phyloP scores from a whole-genome alignment of 2,113 vertebrate species.

The Cyanoderma ruficeps region DNA sequence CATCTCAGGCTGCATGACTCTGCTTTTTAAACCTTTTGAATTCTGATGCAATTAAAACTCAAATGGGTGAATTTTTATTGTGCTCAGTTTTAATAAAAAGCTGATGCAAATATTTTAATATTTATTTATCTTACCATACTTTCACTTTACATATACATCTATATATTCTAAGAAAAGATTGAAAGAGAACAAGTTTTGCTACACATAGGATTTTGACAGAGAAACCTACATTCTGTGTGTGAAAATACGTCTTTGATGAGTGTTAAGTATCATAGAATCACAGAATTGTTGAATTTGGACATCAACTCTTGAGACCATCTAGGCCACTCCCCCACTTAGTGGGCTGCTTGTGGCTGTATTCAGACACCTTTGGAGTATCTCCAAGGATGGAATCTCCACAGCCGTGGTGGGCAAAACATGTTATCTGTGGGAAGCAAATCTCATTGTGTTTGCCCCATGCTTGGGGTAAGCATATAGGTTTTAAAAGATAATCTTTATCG shows the following conservation, averaged over 20 bases:
- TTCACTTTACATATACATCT: not conserved
- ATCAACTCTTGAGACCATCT: not conserved
- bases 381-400: not conserved
- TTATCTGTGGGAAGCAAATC: not conserved
- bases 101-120: not conserved
- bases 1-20: not conserved
- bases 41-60: not conserved
- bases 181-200: not conserved
- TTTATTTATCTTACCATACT: not conserved
- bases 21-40: not conserved
- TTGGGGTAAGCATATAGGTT: not conserved
- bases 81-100: not conserved
- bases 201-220: not conserved
- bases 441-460: not conserved
- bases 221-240: not conserved
- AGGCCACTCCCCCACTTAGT: not conserved
- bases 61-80: not conserved
- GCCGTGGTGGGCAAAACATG: not conserved
- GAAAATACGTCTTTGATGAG: not conserved
- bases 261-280: not conserved
- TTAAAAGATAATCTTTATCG: not conserved
- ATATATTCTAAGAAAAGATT: not conserved
- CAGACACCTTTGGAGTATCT: not conserved
- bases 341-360: not conserved
- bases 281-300: not conserved